phyloP scores from a whole-genome alignment of 2,888 invertebrate genomes.

The Dasypogon diadema region DNA sequence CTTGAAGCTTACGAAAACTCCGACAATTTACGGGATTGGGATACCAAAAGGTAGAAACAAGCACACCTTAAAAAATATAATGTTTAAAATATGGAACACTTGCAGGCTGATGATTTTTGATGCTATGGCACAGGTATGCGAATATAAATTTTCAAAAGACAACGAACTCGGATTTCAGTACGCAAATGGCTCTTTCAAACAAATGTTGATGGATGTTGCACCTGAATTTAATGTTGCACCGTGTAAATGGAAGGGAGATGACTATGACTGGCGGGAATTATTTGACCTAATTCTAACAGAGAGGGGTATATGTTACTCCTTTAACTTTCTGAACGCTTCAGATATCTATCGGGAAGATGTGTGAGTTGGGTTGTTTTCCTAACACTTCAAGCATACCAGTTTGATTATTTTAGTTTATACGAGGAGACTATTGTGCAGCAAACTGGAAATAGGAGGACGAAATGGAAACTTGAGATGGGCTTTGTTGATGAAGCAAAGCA shows the following conservation, averaged over 20 bases:
- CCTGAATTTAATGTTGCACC: neutral
- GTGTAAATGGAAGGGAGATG: neutral
- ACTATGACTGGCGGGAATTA: neutral
- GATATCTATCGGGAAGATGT: neutral
- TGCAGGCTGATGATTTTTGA: neutral
- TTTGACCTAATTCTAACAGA: neutral
- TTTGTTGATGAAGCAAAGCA: slow-evolving; percentile 71
- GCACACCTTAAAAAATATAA: too few species aligned
- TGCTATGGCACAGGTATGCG: neutral
- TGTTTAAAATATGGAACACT: too few species aligned
- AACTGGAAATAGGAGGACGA: neutral
- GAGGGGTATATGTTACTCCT: neutral
- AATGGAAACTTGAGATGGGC: slow-evolving; percentile 63
- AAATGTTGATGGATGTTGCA: neutral
- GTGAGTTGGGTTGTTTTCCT: neutral
- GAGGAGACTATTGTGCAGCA: neutral
- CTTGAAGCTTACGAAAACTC: neutral
- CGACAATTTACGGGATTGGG: too few species aligned
- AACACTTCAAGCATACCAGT: too few species aligned
- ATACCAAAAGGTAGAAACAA: too few species aligned
- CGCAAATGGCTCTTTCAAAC: neutral
- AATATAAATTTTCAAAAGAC: neutral
- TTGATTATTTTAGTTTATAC: neutral
- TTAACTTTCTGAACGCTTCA: neutral
- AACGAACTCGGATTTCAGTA: neutral